Conservation (phyloP, 2,113 vertebrate species). For the Phaethon lepturus region DNA sequence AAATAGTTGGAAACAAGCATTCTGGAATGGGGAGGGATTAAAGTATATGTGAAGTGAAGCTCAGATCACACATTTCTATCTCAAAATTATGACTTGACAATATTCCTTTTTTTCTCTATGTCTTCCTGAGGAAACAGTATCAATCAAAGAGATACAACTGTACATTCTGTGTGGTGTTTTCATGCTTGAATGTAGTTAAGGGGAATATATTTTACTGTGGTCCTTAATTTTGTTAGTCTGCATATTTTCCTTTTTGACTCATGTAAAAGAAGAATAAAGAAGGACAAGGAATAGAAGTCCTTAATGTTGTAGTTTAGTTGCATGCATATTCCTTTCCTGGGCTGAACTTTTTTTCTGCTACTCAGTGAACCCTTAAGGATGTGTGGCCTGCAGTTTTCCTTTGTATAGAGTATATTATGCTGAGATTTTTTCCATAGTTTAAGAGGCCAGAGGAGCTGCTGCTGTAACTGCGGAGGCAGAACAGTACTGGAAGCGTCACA, state of each 20-base stretch:
- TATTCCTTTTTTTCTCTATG: neutral
- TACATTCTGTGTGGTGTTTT: neutral
- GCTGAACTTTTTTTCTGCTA: neutral
- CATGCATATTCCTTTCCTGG: neutral
- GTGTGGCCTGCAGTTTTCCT: neutral
- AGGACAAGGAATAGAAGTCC: neutral
- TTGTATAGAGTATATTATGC: neutral
- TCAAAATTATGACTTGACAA: neutral
- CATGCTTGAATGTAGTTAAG: neutral
- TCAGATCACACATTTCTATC: neutral
- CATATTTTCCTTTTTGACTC: neutral
- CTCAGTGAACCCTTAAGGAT: neutral
- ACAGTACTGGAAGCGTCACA: neutral
- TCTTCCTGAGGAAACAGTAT: neutral
- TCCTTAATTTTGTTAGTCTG: neutral
- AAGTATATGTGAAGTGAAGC: neutral
- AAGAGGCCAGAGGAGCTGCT: neutral
- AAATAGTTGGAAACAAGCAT: neutral
- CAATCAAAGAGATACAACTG: neutral
- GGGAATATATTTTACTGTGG: neutral
- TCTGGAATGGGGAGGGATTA: neutral
- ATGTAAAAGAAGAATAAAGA: neutral
- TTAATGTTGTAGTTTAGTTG: neutral
- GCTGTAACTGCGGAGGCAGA: neutral
- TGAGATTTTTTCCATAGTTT: neutral